Conservation (phyloP, 1,140 invertebrate species). For the Spodoptera frugiperda region DNA sequence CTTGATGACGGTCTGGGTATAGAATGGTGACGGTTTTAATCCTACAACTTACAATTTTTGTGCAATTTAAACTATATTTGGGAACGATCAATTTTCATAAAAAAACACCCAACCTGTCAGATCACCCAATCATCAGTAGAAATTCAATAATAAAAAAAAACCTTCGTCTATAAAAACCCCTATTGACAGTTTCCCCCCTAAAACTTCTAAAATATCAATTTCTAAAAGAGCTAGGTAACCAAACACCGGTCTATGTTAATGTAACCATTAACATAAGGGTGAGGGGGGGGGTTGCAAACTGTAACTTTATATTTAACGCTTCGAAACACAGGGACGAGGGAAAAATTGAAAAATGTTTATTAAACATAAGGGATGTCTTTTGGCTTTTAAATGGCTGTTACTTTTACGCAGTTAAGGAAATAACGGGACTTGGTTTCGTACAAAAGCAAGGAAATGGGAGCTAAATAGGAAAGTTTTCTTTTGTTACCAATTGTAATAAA, state of each 20-base stretch:
- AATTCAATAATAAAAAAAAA: not conserved
- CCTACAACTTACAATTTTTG: no score
- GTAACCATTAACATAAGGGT: not conserved
- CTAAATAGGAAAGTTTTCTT: not conserved
- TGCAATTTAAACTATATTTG: no score
- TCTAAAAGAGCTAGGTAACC: not conserved
- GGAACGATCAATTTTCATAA: no score
- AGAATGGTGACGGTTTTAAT: no score
- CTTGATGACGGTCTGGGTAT: no score
- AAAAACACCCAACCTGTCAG: not conserved
- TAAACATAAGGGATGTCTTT: not conserved
- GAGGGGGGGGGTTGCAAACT: not conserved
- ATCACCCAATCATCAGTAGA: not conserved
- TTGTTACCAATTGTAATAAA: no score
- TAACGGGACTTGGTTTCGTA: not conserved
- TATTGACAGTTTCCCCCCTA: no score
- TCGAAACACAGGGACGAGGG: not conserved
- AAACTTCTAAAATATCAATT: constrained; percentile 21
- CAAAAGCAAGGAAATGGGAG: not conserved
- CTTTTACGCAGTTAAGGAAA: constrained; percentile 7
- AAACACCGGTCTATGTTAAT: not conserved
- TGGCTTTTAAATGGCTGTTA: not conserved
- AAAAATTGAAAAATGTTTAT: constrained; percentile 18
- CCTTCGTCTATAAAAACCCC: not conserved
- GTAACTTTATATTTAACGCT: constrained; percentile 16